A percentile compares a stretch with the other conserved stretches of the same genome.
Conservation (phyloP, 2,113 vertebrate genomes). For the Pandion haliaetus region DNA sequence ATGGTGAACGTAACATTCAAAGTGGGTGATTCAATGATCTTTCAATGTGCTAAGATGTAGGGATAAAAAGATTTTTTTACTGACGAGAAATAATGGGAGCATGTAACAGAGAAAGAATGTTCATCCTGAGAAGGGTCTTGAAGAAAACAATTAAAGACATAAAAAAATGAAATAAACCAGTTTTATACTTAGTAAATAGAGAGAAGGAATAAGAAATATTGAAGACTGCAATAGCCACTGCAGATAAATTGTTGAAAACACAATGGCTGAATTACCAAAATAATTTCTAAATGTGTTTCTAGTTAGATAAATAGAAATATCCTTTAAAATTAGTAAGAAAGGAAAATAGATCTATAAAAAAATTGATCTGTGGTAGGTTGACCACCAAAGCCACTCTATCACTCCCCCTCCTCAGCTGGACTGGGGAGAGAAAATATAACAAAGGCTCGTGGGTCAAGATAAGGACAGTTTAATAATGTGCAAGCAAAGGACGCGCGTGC, state of each 20-base stretch:
- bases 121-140: neutral
- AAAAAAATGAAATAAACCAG: neutral
- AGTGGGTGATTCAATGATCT: neutral
- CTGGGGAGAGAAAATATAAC: too few relatives aligned
- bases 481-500: too few relatives aligned
- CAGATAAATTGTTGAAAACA: neutral
- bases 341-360: neutral
- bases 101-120: neutral
- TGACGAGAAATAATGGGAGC: neutral
- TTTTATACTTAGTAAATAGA: neutral
- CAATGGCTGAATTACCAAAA: neutral
- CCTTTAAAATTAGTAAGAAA: neutral
- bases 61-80: neutral
- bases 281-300: neutral
- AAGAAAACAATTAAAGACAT: neutral
- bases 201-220: neutral
- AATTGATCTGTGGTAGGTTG: rapidly evolving
- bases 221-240: neutral
- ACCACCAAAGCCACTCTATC: too few relatives aligned
- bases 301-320: neutral
- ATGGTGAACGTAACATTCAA: neutral
- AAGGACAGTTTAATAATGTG: too few relatives aligned
- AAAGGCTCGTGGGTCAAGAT: too few relatives aligned
- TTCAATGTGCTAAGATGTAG: neutral
- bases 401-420: too few relatives aligned